Evolutionary conservation across 2,113 vertebrate genomes (phyloP).

Genomic region (Oncorhynchus keta): DNA sequence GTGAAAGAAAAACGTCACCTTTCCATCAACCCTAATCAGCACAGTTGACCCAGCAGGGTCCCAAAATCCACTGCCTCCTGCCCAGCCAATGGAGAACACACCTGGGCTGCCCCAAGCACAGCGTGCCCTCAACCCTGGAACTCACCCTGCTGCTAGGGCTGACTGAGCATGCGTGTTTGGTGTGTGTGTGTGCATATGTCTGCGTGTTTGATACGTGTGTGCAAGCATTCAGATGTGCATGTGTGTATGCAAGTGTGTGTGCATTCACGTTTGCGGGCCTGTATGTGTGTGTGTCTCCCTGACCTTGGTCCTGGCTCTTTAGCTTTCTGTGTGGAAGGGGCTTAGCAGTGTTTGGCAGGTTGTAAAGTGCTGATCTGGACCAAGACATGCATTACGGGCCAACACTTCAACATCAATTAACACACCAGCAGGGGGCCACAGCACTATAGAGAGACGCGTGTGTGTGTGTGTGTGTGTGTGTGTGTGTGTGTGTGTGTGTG

Average conservation of each 20-base stretch:
- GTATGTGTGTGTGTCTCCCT: conserved; percentile 25
- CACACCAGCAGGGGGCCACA: conserved; percentile 56
- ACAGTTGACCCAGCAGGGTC: conserved; percentile 34
- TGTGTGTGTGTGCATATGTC: conserved; percentile 19
- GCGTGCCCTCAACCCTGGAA: conserved; percentile 4
- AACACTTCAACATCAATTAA: conserved; percentile 60
- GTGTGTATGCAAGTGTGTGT: conserved; percentile 18
- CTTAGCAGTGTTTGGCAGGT: conserved; percentile 52
- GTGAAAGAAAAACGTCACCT: conserved; percentile 22
- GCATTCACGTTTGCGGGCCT: conserved; percentile 4
- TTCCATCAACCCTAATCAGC: conserved; percentile 37
- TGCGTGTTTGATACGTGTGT: conserved; percentile 23
- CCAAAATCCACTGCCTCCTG: not conserved
- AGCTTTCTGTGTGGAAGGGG: conserved; percentile 44
- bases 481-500: no score
- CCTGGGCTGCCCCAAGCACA: not conserved
- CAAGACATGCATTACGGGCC: conserved; percentile 42
- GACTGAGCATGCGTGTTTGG: not conserved
- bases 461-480: no score
- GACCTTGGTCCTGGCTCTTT: conserved; percentile 61
- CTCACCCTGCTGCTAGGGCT: conserved; percentile 7
- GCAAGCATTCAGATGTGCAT: not conserved
- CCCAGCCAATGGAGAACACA: not conserved
- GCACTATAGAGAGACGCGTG: not conserved
- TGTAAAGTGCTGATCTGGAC: conserved; percentile 63